Evolutionary conservation across 1,140 invertebrate species (phyloP), one percentile per base, ranked within the genome.

Genomic region (Neoseiulus cucumeris): DNA sequence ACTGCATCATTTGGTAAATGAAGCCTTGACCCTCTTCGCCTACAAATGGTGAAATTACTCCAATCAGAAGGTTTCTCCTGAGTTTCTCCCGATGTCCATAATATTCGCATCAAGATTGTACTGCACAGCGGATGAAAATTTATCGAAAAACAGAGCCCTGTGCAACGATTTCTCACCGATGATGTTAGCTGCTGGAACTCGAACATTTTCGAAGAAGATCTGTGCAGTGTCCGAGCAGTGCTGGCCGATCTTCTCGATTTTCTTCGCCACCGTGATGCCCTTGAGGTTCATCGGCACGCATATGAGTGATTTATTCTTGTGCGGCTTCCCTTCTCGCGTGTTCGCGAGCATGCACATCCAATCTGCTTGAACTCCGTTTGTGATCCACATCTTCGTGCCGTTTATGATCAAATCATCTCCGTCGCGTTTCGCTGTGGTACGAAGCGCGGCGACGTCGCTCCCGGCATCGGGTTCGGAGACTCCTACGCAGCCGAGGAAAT

Each of bases 1-100:
- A 82, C 72, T 83, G 82, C 29, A 80, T 30, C 82, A 83, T 83
- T 71, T 82, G 81, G 70, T 82, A 83, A 0, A 75, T 73, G 70
- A 83, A 83, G 1, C 81, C 81, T 68, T 72, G 71, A 20, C 81
- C 80, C 71, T 80, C 79, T 66, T 82, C 79, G 22, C 51, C 51
- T 59, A 25, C 25, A 25, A 47, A 39, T 39, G 33, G 33, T 6
- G 33, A 39, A n/a, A n/a, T n/a, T n/a, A n/a, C n/a, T n/a, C n/a
- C n/a, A n/a, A n/a, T n/a, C n/a, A n/a, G n/a, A n/a, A n/a, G n/a
- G n/a, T n/a, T n/a, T n/a, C n/a, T n/a, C n/a, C n/a, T n/a, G n/a
- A n/a, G n/a, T n/a, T n/a, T n/a, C n/a, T n/a, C n/a, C n/a, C n/a
- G n/a, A n/a, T n/a, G n/a, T n/a, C n/a, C n/a, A n/a, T n/a, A n/a